Base-by-base conservation (phyloP, 2,797 vertebrate genomes). In the Buphagus erythrorhynchus region DNA sequence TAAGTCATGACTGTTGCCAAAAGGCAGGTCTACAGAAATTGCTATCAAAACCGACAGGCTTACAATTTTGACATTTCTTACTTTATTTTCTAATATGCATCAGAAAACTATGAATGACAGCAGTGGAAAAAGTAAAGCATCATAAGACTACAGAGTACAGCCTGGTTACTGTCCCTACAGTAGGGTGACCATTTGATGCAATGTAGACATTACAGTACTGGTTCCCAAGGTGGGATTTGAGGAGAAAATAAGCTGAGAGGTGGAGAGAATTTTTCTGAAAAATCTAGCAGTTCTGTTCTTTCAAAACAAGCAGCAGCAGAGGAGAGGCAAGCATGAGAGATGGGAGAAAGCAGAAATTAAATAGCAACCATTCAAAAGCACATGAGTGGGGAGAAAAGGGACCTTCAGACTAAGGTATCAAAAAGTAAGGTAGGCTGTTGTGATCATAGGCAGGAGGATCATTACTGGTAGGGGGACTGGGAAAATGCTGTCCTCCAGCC, bases 1-100 rank as follows among this genome's bases (percentile, higher is more conserved):
- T 48, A 83, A 73, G 22, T 33, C 3, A 5, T 0, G 0, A 66
- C 10, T n/a, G 16, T 40, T 35, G 17, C 29, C 25, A 66, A 88
- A 73, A 62, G 28, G 29, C 4, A 65, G 3, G 26, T 43, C 43
- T 61, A 19, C 11, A 43, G 28, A 67, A 72, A 73, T 72, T 85
- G n/a, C 5, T 31, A 38, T 12, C 8, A 61, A 21, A 52, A 65
- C 9, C 19, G 76, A 14, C 13, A 66, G 55, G 21, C 4, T 59
- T 77, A 43, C 46, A 22, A 58, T 59, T 80, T 73, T 66, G 26
- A n/a, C 3, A 21, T 66, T 88, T 83, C 20, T 35, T 49, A 45
- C 4, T 45, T 76, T 66, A 26, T 52, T 26, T 31, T 73, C 6
- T 54, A 38, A 45, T 2, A 3, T 35, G 33, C 8, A 55, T 43